Base-by-base conservation (phyloP, 2,888 invertebrate genomes). In the Tetragonisca angustula region DNA sequence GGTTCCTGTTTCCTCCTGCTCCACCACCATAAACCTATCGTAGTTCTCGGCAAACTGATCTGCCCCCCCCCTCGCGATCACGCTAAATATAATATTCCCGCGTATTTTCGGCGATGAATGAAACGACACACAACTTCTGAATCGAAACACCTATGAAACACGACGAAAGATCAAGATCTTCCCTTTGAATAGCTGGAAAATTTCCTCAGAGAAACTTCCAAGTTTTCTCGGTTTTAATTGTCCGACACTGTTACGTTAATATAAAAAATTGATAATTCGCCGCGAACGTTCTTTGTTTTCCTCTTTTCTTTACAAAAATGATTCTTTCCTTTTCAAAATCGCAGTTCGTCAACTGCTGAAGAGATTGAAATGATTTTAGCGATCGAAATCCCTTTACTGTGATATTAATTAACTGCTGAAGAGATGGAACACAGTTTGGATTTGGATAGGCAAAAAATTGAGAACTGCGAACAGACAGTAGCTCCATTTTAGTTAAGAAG, bases 61-160 rank as follows among this genome's bases (percentile, higher is more conserved):
- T 81, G n/a, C 83, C 81, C 82, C 80, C 82, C 81, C 72, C 75
- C 67, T 27, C 0, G 74, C 71, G 73, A 83, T 73, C 77, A 71
- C 81, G 90, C 93, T 93, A 93, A 93, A 93, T 93, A 93, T 93
- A 93, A 91, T 92, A 90, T 93, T 91, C 83, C 75, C 81, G 89
- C 88, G 92, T 94, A 94, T 94, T 94, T 92, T 91, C 87, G 92
- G 92, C 92, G 88, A 92, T 94, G 93, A 94, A 94, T 93, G 93
- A 92, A 93, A 93, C 62, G 43, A 27, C 27, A 61, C 27, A 9
- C 61, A 24, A 61, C 9, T 27, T 27, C 15, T 27, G 24, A 61
- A 61, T 61, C 61, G 24, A 61, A 61, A 61, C 27, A 61, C 19
- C 61, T 32, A 27, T 19, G 61, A 61, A 61, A 27, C 4, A 61